Evolutionary conservation across 1,140 invertebrate genomes (phyloP), one percentile per base, ranked within the genome.

Genomic region (Microplitis mediator): DNA sequence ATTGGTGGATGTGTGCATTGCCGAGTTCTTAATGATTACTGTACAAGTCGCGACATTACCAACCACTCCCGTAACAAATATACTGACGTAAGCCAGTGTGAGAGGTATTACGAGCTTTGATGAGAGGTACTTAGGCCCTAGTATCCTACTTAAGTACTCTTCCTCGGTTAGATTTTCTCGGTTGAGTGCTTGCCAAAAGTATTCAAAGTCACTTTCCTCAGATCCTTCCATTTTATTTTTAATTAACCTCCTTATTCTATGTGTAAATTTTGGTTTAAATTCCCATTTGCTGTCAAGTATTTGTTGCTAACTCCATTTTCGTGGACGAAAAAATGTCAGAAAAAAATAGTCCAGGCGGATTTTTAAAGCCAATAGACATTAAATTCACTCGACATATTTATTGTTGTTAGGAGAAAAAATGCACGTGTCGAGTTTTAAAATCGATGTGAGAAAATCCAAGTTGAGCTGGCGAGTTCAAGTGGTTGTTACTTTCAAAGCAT

Each of bases 41-140:
- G 95, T 88, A 80, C 96, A 98, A 6, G 97, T 97, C 1, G 92
- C 90, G 31, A 95, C 82, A 81, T 98, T 98, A 4, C 97, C 97
- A 52, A 96, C 84, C 3, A 97, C 88, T 0, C 96, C 96, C 0
- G 93, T 93, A 3, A 97, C 80, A 78, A 97, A 95, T 63, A 98
- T 95, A 16, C 92, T 80, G 16, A 91, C 84, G 76, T 97, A 95
- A 9, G 95, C 88, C 23, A 94, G 86, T 1, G 92, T 94, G 63
- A 95, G 88, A 5, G 93, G 90, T 23, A 90, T 77, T 4, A 88
- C 87, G 3, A 89, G 76, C 6, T 78, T 81, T 64, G 86, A 39
- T 0, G 88, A 84, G 31, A 89, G 75, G 70, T 86, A 82, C 50
- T 86, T 87, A 4, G 86, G 84, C 2, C 88, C 88, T 0, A 87